Evolutionary conservation across 1,140 invertebrate genomes (phyloP), one percentile per base, ranked within the genome.

Genomic region (Aphaenogaster ashmeadi): DNA sequence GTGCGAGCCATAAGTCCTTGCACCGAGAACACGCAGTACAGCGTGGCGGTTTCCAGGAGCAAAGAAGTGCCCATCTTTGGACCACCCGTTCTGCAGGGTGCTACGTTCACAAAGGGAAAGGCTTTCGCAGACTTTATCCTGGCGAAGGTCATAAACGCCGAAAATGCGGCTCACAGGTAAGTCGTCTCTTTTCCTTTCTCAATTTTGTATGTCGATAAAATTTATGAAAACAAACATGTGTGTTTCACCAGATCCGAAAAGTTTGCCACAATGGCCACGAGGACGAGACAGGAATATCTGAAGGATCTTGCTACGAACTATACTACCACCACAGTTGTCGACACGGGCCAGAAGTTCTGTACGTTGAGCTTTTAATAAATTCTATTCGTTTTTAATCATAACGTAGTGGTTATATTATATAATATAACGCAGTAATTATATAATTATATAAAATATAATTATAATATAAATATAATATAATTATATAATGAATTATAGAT

Each of bases 101-200:
- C 97, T 6, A 97, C 97, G 9, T 99, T 99, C 94, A 96, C 97
- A 13, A 99, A 99, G 95, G 97, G 98, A 79, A 98, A 98, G 96
- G 96, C 97, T 15, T 99, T 99, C 95, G 97, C 98, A 18, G 98
- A 99, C 94, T 99, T 99, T 95, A 96, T 99, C 36, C 95, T 99
- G 87, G 98, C 99, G 60, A 99, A 99, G 97, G 98, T 99, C 33
- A 99, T 99, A 64, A 99, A 99, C 96, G 99, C 98, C 33, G 99
- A 99, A 95, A 99, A 99, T 96, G 99, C 99, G 18, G 99, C 98
- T 13, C 98, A 99, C 93, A 97, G 93, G 94, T 94, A 92, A 78
- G 9, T 50, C 27, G 0, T 8, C 1, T 56, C 8, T 6, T 47
- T 52, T 74, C n/a, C 0, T 21, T 60, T 41, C 41, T 27, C 13